Evolutionary conservation across 1,140 invertebrate genomes (phyloP).

Genomic region (Bombus huntii): DNA sequence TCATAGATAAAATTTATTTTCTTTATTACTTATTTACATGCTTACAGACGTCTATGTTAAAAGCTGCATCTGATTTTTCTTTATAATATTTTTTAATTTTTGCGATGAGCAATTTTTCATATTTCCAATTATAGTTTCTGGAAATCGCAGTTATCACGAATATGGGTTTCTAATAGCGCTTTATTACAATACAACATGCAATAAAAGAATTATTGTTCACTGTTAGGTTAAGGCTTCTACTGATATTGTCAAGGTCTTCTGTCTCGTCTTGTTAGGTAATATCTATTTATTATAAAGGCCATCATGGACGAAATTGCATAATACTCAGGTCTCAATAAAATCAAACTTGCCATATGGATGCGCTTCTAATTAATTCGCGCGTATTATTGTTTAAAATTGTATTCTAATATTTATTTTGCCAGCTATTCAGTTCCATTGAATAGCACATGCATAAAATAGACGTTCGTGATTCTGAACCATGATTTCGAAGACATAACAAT

Average conservation of each 20-base stretch:
- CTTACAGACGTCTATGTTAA: background rate
- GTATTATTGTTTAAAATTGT: background rate
- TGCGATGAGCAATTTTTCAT: background rate
- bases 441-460: background rate
- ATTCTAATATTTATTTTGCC: background rate
- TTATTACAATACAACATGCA: background rate
- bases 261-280: slow-evolving; percentile 50
- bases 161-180: background rate
- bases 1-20: background rate
- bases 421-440: background rate
- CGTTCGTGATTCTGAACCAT: background rate
- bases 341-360: background rate
- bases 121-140: background rate
- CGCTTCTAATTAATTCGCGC: background rate
- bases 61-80: background rate
- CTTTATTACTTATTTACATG: background rate
- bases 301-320: slow-evolving; percentile 51
- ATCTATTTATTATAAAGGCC: slow-evolving; percentile 45
- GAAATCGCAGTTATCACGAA: background rate
- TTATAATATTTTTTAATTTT: background rate
- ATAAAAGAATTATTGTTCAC: slow-evolving; percentile 26
- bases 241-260: slow-evolving; percentile 44
- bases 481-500: background rate
- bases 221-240: slow-evolving; percentile 20
- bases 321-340: slow-evolving; percentile 38